A percentile compares a stretch with the other conserved stretches of the same genome.
phyloP scores from a whole-genome alignment of 1,140 invertebrate genomes.

The Zaprionus gabonicus region DNA sequence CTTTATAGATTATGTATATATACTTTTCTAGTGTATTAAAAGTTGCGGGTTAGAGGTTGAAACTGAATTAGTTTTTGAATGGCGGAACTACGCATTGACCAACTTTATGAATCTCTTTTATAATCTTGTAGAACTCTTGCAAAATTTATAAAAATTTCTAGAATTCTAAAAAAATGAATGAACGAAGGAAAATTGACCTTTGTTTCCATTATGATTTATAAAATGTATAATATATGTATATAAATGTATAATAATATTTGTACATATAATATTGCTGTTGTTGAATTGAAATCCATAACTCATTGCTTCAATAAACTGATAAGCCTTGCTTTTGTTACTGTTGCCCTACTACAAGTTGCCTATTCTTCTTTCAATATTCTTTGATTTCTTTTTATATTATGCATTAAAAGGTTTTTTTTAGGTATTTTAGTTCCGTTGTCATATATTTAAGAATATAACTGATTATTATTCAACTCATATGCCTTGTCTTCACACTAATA shows the following conservation, averaged over 20 bases:
- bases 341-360: not conserved
- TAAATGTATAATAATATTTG: too few relatives aligned
- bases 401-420: not conserved
- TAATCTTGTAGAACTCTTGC: not conserved
- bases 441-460: not conserved
- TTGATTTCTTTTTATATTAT: not conserved
- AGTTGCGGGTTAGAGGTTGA: conserved; percentile 3
- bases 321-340: not conserved
- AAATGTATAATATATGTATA: too few relatives aligned
- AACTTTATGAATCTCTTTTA: not conserved
- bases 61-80: not conserved
- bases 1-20: not conserved
- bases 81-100: not conserved
- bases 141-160: not conserved
- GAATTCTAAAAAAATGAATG: not conserved
- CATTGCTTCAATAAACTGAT: not conserved
- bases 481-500: not conserved
- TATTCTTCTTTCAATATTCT: too few relatives aligned
- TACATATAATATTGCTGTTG: too few relatives aligned
- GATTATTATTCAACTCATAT: not conserved
- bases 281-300: too few relatives aligned
- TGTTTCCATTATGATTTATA: not conserved
- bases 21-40: conserved; percentile 5
- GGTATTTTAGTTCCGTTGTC: not conserved
- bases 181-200: not conserved